phyloP scores from a whole-genome alignment of 2,113 vertebrate species.

The Thermophis baileyi region DNA sequence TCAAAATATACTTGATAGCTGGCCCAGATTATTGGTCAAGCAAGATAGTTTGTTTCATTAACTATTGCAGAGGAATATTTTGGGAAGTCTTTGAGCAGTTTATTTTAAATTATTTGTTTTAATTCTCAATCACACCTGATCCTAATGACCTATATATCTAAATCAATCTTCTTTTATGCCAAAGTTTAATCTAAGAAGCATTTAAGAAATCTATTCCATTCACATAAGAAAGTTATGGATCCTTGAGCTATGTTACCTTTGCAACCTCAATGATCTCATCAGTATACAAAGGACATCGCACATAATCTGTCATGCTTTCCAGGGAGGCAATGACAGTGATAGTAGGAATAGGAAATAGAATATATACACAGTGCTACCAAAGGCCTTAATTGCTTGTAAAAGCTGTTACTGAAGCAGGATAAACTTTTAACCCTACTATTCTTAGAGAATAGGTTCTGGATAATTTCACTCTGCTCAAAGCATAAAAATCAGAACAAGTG shows the following conservation, averaged over 20 bases:
- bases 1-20: not conserved
- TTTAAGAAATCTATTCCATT: not conserved
- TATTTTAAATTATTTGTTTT: not conserved
- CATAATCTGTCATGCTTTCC: not conserved
- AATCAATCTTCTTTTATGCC: not conserved
- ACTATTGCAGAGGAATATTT: not conserved
- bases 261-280: not conserved
- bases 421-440: slow-evolving; percentile 61
- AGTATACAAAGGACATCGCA: not conserved
- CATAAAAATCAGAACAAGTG: slow-evolving; percentile 61
- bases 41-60: not conserved
- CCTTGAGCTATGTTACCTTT: not conserved
- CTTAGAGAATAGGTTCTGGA: slow-evolving; percentile 48
- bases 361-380: not conserved
- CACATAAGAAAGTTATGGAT: not conserved
- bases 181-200: not conserved
- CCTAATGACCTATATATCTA: not conserved
- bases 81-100: not conserved
- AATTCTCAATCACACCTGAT: not conserved
- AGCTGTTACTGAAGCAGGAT: slow-evolving; percentile 38
- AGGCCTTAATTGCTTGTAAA: not conserved
- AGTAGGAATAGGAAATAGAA: not conserved
- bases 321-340: not conserved
- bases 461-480: slow-evolving; percentile 56
- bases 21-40: not conserved